Evolutionary conservation across 2,797 vertebrate species (phyloP), one percentile per base, ranked within the genome.

Genomic region (Oreortyx pictus): DNA sequence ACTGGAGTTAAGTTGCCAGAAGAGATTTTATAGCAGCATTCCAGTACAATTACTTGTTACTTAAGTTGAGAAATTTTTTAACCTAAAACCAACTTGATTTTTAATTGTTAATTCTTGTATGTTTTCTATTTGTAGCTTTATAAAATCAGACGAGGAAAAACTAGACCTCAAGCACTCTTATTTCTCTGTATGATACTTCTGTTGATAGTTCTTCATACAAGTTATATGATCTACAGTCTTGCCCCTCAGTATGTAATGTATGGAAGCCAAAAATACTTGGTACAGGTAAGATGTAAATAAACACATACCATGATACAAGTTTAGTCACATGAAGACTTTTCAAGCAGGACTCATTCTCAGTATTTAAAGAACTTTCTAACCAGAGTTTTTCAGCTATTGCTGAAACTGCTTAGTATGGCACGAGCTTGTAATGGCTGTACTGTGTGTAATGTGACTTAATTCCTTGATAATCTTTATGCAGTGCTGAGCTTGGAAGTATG

Each of bases 231-330:
- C 96, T 99, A 99, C 96, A 99, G 99, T 94, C 98, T 99, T 57
- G 99, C 99, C 6, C 99, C 99, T 11, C 99, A 99, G 78, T 99
- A 99, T 64, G 99, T 99, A 89, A 99, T 99, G 99, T 99, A 99
- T 76, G 99, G 99, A 97, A 99, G 99, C 97, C 99, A 99, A 97
- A 99, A 99, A 88, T 99, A 99, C 95, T 94, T 99, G 64, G 91
- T 97, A 73, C 98, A 98, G 98, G 99, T 99, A 94, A 98, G 98
- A 68, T 71, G 61, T 83, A 72, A n/a, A n/a, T n/a, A n/a, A n/a
- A n/a, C n/a, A n/a, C n/a, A n/a, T n/a, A n/a, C n/a, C n/a, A n/a
- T n/a, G n/a, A n/a, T n/a, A n/a, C 10, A 29, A 52, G 15, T 29
- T 52, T 17, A 56, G 54, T 33, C 18, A 57, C 41, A 18, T 8